A percentile compares a stretch with the other conserved stretches of the same genome.
These are phyloP conservation scores for Pseudeuparius sepicola DNA, from an alignment of 2,888 invertebrate species.

Conservation along the genomic window DNA sequence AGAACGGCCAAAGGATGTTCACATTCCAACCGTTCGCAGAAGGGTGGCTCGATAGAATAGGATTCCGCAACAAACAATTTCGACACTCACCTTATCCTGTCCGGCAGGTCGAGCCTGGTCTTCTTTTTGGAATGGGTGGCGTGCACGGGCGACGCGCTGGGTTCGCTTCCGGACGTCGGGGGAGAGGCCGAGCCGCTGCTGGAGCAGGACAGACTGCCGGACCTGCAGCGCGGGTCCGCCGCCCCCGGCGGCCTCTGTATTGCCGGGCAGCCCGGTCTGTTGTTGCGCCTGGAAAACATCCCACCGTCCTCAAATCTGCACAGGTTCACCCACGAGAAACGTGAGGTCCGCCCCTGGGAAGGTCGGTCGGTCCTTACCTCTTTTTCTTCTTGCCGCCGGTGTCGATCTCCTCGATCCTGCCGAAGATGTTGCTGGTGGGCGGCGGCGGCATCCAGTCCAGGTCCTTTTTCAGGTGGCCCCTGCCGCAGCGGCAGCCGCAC, in stretches of 20 bases:
- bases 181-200: slow-evolving; percentile 75
- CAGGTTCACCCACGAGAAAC: no score
- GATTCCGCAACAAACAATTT: no score
- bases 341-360: no score
- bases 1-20: no score
- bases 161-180: slow-evolving; percentile 63
- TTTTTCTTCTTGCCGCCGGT: slow-evolving; percentile 45
- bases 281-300: no score
- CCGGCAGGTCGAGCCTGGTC: slow-evolving; percentile 63
- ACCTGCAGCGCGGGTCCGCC: slow-evolving; percentile 50
- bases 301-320: no score
- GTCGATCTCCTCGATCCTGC: slow-evolving; percentile 44
- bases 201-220: slow-evolving; percentile 62
- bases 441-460: slow-evolving; percentile 79
- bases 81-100: slow-evolving; percentile 64
- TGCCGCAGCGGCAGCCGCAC: slow-evolving; percentile 87
- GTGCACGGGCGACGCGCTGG: slow-evolving; percentile 64
- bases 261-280: no score
- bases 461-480: slow-evolving; percentile 90
- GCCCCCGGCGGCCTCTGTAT: slow-evolving; percentile 32
- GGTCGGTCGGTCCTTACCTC: slow-evolving; percentile 1
- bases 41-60: no score
- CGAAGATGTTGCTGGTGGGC: slow-evolving; percentile 42
- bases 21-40: no score
- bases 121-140: slow-evolving; percentile 60